Evolutionary conservation across 2,113 vertebrate genomes (phyloP).

Genomic region (Danionella cerebrum): DNA sequence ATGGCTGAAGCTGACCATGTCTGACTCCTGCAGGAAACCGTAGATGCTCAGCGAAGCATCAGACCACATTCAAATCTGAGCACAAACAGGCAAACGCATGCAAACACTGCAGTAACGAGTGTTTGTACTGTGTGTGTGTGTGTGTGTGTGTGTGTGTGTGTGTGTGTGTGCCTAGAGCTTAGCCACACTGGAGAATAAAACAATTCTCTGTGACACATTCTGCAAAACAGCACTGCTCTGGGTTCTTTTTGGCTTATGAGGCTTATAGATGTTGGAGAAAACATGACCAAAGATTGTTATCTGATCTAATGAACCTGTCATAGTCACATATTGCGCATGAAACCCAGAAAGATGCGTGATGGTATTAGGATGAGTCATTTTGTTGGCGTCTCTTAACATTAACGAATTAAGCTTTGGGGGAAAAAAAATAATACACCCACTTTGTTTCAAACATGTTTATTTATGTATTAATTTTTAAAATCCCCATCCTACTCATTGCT

Average conservation of each 20-base stretch:
- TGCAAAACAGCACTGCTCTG: neutral
- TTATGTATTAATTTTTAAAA: neutral
- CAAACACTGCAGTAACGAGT: conserved; percentile 11
- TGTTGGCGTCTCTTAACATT: neutral
- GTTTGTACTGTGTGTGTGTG: neutral
- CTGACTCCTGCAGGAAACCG: conserved; percentile 23
- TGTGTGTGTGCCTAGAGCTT: neutral
- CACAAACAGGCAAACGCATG: conserved; percentile 31
- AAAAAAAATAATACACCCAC: conserved; percentile 1
- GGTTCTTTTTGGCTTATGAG: conserved; percentile 3
- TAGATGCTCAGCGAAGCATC: conserved; percentile 24
- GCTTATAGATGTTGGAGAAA: neutral
- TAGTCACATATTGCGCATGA: neutral
- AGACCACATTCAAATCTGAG: conserved; percentile 9
- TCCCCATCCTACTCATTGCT: neutral
- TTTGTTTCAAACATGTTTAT: conserved; percentile 7
- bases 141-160: neutral
- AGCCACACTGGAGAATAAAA: conserved; percentile 4
- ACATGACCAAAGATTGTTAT: neutral
- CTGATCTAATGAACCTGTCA: neutral
- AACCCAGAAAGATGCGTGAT: conserved; percentile 7
- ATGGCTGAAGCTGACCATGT: conserved; percentile 4
- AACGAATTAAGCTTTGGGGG: neutral
- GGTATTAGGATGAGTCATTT: conserved; percentile 17
- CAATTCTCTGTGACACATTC: neutral